Evolutionary conservation across 2,113 vertebrate species (phyloP).

Genomic region (Holacanthus passer): DNA sequence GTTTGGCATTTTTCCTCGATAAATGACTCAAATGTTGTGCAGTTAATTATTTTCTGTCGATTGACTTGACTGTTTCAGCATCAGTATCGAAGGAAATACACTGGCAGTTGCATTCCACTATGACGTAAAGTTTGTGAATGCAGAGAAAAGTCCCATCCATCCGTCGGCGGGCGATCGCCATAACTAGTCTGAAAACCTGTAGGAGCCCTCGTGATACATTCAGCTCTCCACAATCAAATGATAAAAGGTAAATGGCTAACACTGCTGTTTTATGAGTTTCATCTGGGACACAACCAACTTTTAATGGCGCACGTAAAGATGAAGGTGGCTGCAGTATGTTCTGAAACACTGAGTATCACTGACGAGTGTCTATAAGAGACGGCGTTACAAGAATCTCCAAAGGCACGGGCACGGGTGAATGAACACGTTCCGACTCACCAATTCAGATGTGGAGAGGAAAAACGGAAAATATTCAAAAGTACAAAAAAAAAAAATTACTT

Average conservation of each 20-base stretch:
- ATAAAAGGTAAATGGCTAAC: slow-evolving; percentile 59
- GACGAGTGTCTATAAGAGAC: slow-evolving; percentile 56
- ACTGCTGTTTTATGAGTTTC: slow-evolving; percentile 60
- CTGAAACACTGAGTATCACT: slow-evolving; percentile 49
- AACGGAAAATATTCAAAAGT: slow-evolving; percentile 47
- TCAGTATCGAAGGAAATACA: slow-evolving; percentile 31
- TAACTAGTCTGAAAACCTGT: slow-evolving; percentile 53
- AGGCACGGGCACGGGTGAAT: slow-evolving; percentile 76
- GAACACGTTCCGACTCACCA: slow-evolving; percentile 55
- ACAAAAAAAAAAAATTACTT: slow-evolving; percentile 47
- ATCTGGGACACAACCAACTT: slow-evolving; percentile 52
- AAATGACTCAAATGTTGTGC: slow-evolving; percentile 10
- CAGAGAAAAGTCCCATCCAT: slow-evolving; percentile 55
- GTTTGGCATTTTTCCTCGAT: slow-evolving; percentile 32
- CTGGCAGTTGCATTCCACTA: slow-evolving; percentile 12
- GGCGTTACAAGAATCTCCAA: slow-evolving; percentile 68
- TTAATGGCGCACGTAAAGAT: slow-evolving; percentile 52
- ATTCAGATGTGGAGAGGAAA: slow-evolving; percentile 37
- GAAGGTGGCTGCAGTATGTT: slow-evolving; percentile 60
- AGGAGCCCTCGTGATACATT: slow-evolving; percentile 57
- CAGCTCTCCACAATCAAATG: slow-evolving; percentile 61
- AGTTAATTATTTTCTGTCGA: slow-evolving; percentile 16
- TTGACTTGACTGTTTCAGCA: slow-evolving; percentile 42
- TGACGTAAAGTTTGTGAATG: slow-evolving; percentile 37
- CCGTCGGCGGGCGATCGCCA: slow-evolving; percentile 40